Evolutionary conservation across 2,888 invertebrate species (phyloP).

Genomic region (Ectemnius continuus): DNA sequence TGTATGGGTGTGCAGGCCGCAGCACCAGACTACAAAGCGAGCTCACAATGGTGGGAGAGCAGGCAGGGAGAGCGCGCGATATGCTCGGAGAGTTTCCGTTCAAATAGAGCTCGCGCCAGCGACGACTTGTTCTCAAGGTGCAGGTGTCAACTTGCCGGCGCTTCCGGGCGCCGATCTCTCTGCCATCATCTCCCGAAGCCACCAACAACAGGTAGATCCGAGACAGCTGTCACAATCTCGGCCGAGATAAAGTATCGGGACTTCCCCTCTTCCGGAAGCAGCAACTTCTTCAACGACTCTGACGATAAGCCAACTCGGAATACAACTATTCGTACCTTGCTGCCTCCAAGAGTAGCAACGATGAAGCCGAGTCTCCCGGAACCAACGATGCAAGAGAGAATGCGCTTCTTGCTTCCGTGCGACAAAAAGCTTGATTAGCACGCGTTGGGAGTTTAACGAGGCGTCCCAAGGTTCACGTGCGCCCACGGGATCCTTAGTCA

Average conservation of each 20-base stretch:
- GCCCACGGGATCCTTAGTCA: neutral
- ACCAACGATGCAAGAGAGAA: neutral
- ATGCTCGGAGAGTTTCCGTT: conserved; percentile 72
- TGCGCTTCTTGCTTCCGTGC: too few species aligned
- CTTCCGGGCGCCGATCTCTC: conserved; percentile 69
- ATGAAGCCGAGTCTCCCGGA: neutral
- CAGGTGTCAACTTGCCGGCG: conserved; percentile 66
- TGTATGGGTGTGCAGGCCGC: conserved; percentile 39
- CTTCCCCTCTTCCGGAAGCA: conserved; percentile 12
- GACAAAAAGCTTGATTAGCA: conserved; percentile 1
- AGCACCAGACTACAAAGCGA: conserved; percentile 68
- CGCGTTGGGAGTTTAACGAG: neutral
- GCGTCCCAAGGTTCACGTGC: neutral
- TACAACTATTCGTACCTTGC: neutral
- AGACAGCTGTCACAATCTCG: conserved; percentile 39
- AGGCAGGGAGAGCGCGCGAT: conserved; percentile 52
- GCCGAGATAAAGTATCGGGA: conserved; percentile 21
- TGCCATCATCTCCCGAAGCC: conserved; percentile 35
- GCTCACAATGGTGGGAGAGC: conserved; percentile 73
- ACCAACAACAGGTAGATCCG: conserved; percentile 7
- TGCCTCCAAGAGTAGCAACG: neutral
- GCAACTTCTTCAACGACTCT: neutral
- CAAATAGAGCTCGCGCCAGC: conserved; percentile 63
- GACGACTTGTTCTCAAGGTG: conserved; percentile 65
- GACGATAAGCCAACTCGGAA: neutral